phyloP scores from a whole-genome alignment of 1,140 invertebrate species.

The Cyclargus thomasi region DNA sequence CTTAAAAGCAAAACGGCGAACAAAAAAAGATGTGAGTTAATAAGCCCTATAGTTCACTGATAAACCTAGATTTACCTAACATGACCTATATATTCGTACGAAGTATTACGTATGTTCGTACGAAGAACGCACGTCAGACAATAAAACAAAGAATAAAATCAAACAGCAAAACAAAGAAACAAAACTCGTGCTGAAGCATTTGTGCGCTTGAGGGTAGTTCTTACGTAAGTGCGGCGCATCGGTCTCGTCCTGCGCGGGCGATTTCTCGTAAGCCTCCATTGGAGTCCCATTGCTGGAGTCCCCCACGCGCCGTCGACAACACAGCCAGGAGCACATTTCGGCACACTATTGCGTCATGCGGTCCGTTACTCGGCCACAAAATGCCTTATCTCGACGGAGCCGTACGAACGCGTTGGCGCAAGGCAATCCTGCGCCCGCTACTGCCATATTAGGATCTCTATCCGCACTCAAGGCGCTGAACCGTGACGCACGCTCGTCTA shows the following conservation, averaged over 20 bases:
- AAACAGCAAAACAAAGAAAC: neutral
- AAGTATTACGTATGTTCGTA: too few relatives aligned
- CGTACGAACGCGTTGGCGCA: constrained; percentile 59
- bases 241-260: constrained; percentile 34
- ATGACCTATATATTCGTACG: too few relatives aligned
- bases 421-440: constrained; percentile 58
- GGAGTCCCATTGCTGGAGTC: constrained; percentile 41
- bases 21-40: too few relatives aligned
- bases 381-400: constrained; percentile 46
- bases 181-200: neutral
- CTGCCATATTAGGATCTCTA: constrained; percentile 67
- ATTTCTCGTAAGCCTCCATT: constrained; percentile 47
- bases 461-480: constrained; percentile 70
- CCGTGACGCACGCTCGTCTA: constrained; percentile 56
- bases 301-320: constrained; percentile 56
- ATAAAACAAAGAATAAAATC: neutral
- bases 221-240: constrained; percentile 49
- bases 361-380: constrained; percentile 21
- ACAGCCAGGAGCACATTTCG: constrained; percentile 58
- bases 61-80: too few relatives aligned
- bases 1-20: too few relatives aligned
- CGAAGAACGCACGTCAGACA: neutral
- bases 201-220: constrained; percentile 21
- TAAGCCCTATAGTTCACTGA: too few relatives aligned
- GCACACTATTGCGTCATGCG: constrained; percentile 27